These are phyloP conservation scores for Ptychoptera contaminata DNA, from an alignment of 2,888 invertebrate genomes.

Conservation along the genomic window DNA sequence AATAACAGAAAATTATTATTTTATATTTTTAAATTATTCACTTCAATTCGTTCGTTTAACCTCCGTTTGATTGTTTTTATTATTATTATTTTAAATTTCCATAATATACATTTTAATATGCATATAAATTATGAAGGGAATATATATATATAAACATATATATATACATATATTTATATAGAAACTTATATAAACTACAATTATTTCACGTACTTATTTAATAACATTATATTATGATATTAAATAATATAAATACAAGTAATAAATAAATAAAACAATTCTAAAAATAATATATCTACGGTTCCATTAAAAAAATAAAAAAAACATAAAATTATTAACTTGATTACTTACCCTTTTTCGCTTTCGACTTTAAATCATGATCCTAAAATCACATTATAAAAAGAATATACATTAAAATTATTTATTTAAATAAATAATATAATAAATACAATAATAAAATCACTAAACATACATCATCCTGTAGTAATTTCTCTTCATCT, in stretches of 20 bases:
- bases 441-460: not conserved
- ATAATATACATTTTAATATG: no score
- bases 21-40: no score
- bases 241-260: not conserved
- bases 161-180: no score
- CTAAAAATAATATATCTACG: constrained; percentile 5
- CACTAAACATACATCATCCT: constrained; percentile 49
- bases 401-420: not conserved
- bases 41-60: no score
- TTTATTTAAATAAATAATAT: not conserved
- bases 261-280: not conserved
- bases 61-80: no score
- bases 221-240: not conserved
- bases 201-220: no score
- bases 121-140: no score
- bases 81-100: no score
- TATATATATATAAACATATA: no score
- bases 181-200: no score
- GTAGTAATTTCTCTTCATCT: constrained; percentile 58
- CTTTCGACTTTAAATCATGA: constrained; percentile 38
- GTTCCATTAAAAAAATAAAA: not conserved
- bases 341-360: constrained; percentile 36
- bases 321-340: constrained; percentile 8
- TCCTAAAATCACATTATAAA: constrained; percentile 16
- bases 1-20: no score